Base-by-base conservation (phyloP, 2,113 vertebrate genomes). In the Corydoras maculifer region DNA sequence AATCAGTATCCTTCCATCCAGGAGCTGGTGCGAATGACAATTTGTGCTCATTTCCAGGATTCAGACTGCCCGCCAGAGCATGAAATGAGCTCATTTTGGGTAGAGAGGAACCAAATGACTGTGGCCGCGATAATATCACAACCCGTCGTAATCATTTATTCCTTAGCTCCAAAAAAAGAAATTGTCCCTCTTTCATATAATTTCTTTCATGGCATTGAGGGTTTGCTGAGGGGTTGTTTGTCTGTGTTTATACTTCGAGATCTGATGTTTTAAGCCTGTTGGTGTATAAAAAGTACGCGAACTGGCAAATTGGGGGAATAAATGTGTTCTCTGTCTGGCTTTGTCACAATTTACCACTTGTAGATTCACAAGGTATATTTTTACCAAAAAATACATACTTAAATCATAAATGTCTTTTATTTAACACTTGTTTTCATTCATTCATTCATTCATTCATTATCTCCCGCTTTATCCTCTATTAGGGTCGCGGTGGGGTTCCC, bases 11-110 rank as follows among this genome's bases (percentile, higher is more conserved):
- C 35, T 48, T 70, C 80, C 78, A 73, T 80, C 77, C 68, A 66
- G 79, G 70, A 64, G 65, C 60, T 4, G 51, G 62, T 83, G 70
- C 76, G 78, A 89, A 76, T 81, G 78, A 74, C 83, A 85, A 83
- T 85, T 83, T 74, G 73, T 80, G 77, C 82, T 83, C 80, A 84
- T 85, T 84, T 84, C 35, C 67, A 54, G 29, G 63, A 70, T 74
- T 76, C 62, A 60, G 77, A 85, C 77, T 76, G 59, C 58, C 78
- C 82, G 72, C 73, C 49, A 15, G 85, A 86, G 84, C 86, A 81
- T 88, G 84, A 89, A 88, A 89, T 88, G 76, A 87, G 81, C 76
- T 86, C 76, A 87, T 89, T 86, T 86, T 74, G 68, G 75, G 72
- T 67, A 51, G 69, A 76, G 66, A 69, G 69, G 73, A 85, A 82